phyloP scores from a whole-genome alignment of 1,140 invertebrate species.

The Drosophila pruinosa region DNA sequence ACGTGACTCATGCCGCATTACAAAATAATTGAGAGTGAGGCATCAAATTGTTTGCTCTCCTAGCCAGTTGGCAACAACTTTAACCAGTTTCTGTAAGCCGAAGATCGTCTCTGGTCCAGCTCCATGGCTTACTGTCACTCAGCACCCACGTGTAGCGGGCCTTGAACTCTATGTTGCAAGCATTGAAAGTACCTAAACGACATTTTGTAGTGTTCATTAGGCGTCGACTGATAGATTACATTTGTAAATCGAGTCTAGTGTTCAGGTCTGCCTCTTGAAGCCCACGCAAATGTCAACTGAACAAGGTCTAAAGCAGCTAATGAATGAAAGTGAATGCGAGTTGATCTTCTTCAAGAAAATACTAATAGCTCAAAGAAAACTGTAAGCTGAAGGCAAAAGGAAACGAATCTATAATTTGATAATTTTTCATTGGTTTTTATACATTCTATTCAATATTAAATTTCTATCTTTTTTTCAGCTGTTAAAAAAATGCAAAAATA shows the following conservation, averaged over 20 bases:
- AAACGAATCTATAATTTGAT: no score
- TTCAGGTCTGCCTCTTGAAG: neutral
- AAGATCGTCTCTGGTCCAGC: slow-evolving; percentile 18
- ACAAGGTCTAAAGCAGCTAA: neutral
- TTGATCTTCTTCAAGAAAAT: neutral
- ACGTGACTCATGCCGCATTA: slow-evolving; percentile 46
- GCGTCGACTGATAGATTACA: slow-evolving; percentile 55
- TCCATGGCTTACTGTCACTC: neutral
- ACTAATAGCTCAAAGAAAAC: neutral
- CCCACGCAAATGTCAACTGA: slow-evolving; percentile 27
- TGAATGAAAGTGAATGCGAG: slow-evolving; percentile 36
- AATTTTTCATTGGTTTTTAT: no score
- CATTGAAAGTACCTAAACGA: neutral
- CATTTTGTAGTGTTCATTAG: slow-evolving; percentile 26
- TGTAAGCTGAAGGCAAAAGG: no score
- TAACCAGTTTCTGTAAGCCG: slow-evolving; percentile 52
- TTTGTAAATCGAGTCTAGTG: neutral
- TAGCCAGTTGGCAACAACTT: neutral
- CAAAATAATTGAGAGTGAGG: slow-evolving; percentile 22
- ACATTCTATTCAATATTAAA: no score
- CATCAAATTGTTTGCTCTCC: slow-evolving; percentile 18
- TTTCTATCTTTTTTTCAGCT: no score
- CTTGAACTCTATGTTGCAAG: slow-evolving; percentile 40
- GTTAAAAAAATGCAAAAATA: no score
- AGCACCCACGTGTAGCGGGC: slow-evolving; percentile 15